A percentile compares a stretch with the other conserved stretches of the same genome.
Evolutionary conservation across 2,888 invertebrate genomes (phyloP).

Genomic region (Boloria euphrosyne): DNA sequence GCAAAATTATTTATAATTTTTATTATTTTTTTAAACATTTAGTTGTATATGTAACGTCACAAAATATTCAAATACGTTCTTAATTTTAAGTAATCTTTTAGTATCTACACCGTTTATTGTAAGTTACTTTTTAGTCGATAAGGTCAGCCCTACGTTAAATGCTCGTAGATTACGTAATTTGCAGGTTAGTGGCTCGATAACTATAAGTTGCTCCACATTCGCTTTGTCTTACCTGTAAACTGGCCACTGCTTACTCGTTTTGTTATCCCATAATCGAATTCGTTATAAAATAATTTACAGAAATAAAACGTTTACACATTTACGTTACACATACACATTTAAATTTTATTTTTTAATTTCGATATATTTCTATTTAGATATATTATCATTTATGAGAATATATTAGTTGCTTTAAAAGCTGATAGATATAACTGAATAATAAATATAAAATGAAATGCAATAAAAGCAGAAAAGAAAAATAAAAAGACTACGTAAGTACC

Average conservation of each 20-base stretch:
- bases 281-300: not conserved
- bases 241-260: slow-evolving; percentile 29
- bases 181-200: slow-evolving; percentile 64
- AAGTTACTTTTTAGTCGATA: not conserved
- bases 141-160: slow-evolving; percentile 54
- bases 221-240: slow-evolving; percentile 61
- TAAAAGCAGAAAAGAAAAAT: too few relatives aligned
- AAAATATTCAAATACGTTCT: too few relatives aligned
- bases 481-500: too few relatives aligned
- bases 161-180: slow-evolving; percentile 65
- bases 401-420: too few relatives aligned
- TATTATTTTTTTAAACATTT: too few relatives aligned
- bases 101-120: not conserved
- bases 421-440: too few relatives aligned
- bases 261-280: slow-evolving; percentile 24
- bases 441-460: too few relatives aligned
- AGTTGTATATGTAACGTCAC: too few relatives aligned
- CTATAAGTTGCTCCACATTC: slow-evolving; percentile 76
- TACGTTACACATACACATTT: not conserved
- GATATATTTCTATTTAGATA: not conserved
- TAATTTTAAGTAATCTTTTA: not conserved
- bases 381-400: too few relatives aligned
- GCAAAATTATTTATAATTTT: too few relatives aligned
- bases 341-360: not conserved
- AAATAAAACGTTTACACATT: not conserved